Base-by-base conservation (phyloP, 2,113 vertebrate species). In the Eira barbara region DNA sequence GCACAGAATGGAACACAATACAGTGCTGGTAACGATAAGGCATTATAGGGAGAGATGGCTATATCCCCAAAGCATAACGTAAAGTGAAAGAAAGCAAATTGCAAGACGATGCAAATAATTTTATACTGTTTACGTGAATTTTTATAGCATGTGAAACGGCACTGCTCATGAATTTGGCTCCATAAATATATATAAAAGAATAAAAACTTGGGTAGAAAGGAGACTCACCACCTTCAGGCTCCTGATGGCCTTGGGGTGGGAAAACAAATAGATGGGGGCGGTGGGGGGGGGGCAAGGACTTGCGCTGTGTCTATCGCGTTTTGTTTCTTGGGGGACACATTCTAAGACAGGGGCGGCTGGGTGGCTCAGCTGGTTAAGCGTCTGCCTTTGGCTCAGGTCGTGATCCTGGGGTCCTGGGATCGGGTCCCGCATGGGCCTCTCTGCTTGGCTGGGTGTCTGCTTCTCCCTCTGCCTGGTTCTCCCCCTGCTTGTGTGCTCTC, bases 381-480 rank as follows among this genome's bases (percentile, higher is more conserved):
- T 31, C 63, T 65, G 29, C 63, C 29, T 65, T 65, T 15, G 21
- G 63, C 63, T 65, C 63, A 34, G 63, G 63, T 65, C 29, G 0
- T 15, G 13, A 65, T 34, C 63, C 29, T 3, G 29, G 63, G 13
- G 29, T 29, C 27, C 61, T 63, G 27, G 61, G 27, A 31, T 63
- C 2, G 2, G 12, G 61, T 13, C 61, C 27, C 4, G 4, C 61
- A 29, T 63, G 1, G 27, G 12, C 0, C 12, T 63, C 63, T 2
- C 63, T 34, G 63, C 63, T 34, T 1, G 13, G 29, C 8, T 6
- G 63, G 63, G 63, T 0, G 63, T 2, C 63, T 65, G 14, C 63
- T 65, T 34, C 63, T 34, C 63, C 63, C 63, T 65, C 63, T 65
- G 29, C 63, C 63, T 65, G 29, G 29, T 13, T 6, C 29, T 65